Evolutionary conservation across 2,113 vertebrate genomes (phyloP).

Genomic region (Datnioides undecimradiatus): DNA sequence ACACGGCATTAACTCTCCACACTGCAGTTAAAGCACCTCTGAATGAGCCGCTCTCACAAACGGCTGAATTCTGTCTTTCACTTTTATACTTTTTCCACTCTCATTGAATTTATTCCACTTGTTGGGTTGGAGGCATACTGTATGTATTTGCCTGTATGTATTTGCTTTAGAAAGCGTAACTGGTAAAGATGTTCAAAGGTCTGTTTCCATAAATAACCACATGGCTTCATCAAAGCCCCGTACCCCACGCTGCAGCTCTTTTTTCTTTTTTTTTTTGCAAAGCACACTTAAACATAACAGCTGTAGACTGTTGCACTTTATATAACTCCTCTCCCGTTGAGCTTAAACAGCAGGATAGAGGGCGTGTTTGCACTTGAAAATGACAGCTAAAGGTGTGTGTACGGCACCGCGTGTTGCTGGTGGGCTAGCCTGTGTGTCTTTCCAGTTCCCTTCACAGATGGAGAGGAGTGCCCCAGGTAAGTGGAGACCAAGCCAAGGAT

Average conservation of each 20-base stretch:
- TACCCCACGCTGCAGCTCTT: not conserved
- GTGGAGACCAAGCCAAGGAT: slow-evolving; percentile 67
- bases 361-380: slow-evolving; percentile 60
- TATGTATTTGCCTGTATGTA: not conserved
- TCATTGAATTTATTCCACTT: slow-evolving; percentile 1
- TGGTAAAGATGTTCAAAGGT: slow-evolving; percentile 8
- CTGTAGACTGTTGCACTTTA: slow-evolving; percentile 62
- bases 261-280: slow-evolving; percentile 30
- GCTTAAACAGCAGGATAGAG: slow-evolving; percentile 44
- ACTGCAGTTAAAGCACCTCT: slow-evolving; percentile 6
- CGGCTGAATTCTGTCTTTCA: not conserved
- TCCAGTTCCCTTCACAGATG: slow-evolving; percentile 78
- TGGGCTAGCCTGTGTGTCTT: slow-evolving; percentile 50
- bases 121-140: not conserved
- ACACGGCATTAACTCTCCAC: slow-evolving; percentile 29
- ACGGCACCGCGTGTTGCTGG: slow-evolving; percentile 30
- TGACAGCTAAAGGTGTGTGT: slow-evolving; percentile 70
- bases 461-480: slow-evolving; percentile 76
- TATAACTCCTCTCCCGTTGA: slow-evolving; percentile 51
- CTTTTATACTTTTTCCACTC: not conserved
- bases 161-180: slow-evolving; percentile 19
- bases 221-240: slow-evolving; percentile 38
- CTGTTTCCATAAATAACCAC: slow-evolving; percentile 44
- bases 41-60: slow-evolving; percentile 2
- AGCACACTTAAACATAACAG: slow-evolving; percentile 49